phyloP scores from a whole-genome alignment of 2,113 vertebrate genomes.

The Antechinus stuartii region DNA sequence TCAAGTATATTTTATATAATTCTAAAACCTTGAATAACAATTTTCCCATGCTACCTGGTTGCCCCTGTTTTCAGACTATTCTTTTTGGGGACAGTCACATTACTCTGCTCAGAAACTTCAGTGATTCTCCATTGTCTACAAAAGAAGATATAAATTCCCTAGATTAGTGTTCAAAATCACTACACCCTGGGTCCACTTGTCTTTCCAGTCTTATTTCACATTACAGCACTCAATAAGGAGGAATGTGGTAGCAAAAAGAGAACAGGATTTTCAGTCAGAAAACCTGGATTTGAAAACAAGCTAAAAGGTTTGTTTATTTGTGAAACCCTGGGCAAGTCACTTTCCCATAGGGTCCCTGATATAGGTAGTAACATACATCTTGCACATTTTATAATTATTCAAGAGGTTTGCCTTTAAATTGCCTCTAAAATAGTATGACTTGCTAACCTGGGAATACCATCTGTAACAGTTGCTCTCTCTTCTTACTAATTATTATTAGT shows the following conservation, averaged over 20 bases:
- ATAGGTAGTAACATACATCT: not conserved
- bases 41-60: not conserved
- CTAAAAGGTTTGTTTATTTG: not conserved
- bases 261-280: not conserved
- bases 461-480: slow-evolving; percentile 63
- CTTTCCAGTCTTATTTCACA: not conserved
- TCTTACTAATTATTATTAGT: slow-evolving; percentile 68
- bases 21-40: not conserved
- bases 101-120: not conserved
- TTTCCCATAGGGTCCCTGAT: not conserved
- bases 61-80: not conserved
- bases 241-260: not conserved
- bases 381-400: slow-evolving; percentile 42
- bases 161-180: not conserved
- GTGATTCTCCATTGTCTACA: not conserved
- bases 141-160: not conserved
- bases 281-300: not conserved
- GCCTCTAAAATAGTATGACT: slow-evolving; percentile 68
- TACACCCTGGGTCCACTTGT: not conserved
- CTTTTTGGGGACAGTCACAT: not conserved
- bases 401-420: slow-evolving; percentile 59
- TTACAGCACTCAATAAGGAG: not conserved
- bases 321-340: not conserved
- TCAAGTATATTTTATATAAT: not conserved
- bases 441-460: slow-evolving; percentile 72